Percentiles rank a stretch among this genome's conserved stretches.
Evolutionary conservation across 2,113 vertebrate genomes (phyloP).

Genomic region (Henicopernis longicauda): DNA sequence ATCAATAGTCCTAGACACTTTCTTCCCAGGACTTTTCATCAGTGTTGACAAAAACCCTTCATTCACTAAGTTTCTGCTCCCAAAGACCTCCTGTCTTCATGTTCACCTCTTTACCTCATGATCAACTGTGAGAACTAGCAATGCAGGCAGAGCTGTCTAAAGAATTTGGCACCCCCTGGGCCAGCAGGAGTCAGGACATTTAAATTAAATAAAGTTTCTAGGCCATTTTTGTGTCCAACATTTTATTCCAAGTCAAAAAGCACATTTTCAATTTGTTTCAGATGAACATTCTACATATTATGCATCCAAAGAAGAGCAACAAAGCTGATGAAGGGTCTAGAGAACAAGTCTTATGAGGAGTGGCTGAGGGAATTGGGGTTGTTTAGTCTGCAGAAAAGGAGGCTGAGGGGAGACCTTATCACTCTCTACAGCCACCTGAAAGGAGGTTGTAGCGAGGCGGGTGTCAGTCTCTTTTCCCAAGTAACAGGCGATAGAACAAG

Average conservation of each 20-base stretch:
- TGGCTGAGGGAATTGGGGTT: background rate
- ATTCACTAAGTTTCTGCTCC: background rate
- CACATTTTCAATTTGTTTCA: background rate
- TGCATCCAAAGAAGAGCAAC: background rate
- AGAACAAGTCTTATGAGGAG: background rate
- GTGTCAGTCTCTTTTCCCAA: background rate
- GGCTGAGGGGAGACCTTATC: rapidly evolving
- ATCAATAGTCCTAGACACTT: background rate
- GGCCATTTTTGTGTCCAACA: background rate
- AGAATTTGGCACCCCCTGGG: background rate
- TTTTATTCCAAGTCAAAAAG: background rate
- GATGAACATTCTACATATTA: background rate
- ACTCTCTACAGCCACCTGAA: background rate
- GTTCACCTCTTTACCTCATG: background rate
- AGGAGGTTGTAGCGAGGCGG: background rate
- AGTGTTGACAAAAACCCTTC: background rate
- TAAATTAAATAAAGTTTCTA: background rate
- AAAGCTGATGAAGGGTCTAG: background rate
- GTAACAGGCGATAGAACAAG: background rate
- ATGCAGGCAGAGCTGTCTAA: background rate
- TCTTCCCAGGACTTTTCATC: background rate
- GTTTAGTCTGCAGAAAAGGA: background rate
- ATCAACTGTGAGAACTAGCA: background rate
- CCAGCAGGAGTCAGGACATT: background rate
- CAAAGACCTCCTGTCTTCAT: background rate